Conservation (phyloP, 2,888 invertebrate species). For the Ethmia dodecea region DNA sequence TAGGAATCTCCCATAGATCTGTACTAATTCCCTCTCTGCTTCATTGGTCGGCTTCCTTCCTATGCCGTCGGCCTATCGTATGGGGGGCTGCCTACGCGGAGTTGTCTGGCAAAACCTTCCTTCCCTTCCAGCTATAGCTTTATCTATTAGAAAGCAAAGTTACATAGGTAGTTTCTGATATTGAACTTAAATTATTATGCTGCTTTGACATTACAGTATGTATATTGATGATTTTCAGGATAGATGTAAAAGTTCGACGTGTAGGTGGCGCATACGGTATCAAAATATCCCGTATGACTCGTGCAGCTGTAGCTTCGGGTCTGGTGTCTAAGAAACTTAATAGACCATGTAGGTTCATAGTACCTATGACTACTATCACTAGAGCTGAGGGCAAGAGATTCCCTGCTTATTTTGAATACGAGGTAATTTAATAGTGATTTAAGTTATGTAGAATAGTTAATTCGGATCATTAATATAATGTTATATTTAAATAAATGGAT, state of each 20-base stretch:
- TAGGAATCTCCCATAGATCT: too few relatives aligned
- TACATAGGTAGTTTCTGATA: neutral
- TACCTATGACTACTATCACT: conserved; percentile 81
- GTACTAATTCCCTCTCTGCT: too few relatives aligned
- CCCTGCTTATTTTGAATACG: conserved; percentile 67
- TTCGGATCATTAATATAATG: too few relatives aligned
- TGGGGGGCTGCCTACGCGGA: too few relatives aligned
- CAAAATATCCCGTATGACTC: conserved; percentile 80
- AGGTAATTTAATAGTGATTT: too few relatives aligned
- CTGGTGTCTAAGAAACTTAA: conserved; percentile 79
- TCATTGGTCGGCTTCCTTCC: too few relatives aligned
- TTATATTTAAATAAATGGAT: too few relatives aligned
- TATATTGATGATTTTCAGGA: neutral
- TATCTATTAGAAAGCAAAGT: neutral
- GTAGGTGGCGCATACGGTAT: conserved; percentile 79
- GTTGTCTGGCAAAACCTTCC: neutral
- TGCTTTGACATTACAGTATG: neutral
- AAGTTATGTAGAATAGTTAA: too few relatives aligned
- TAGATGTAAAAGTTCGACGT: conserved; percentile 67
- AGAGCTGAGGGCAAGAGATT: conserved; percentile 73
- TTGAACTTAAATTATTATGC: neutral
- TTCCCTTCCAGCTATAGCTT: neutral
- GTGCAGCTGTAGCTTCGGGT: conserved; percentile 79
- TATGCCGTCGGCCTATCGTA: too few relatives aligned
- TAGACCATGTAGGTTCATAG: conserved; percentile 80